These are phyloP conservation scores for Eolophus roseicapilla DNA, from an alignment of 2,113 vertebrate species.

Conservation along the genomic window DNA sequence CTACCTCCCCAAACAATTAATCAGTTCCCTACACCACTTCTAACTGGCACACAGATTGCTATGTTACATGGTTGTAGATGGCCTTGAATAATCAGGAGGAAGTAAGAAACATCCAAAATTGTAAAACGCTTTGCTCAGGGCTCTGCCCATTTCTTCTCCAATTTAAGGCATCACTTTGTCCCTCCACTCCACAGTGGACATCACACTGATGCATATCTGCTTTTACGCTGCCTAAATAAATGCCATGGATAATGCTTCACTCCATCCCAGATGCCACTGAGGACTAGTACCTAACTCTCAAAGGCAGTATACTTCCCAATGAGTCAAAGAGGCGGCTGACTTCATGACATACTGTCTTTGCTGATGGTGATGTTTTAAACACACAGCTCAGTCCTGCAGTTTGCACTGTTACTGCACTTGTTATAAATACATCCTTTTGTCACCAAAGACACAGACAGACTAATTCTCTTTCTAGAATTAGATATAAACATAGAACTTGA, in stretches of 20 bases:
- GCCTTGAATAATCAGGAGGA: background rate
- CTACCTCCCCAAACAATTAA: background rate
- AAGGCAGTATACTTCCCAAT: background rate
- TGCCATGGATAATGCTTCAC: background rate
- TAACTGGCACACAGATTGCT: background rate
- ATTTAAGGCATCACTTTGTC: background rate
- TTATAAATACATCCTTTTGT: background rate
- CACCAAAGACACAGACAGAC: background rate
- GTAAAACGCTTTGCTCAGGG: background rate
- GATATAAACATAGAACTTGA: background rate
- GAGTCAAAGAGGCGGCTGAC: background rate
- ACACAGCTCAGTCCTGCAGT: background rate
- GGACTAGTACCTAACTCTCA: background rate
- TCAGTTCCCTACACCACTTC: background rate
- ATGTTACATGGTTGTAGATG: fast-evolving
- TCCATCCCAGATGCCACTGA: background rate
- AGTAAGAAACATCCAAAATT: background rate
- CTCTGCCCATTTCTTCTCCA: background rate
- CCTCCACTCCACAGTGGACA: background rate
- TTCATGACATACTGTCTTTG: background rate
- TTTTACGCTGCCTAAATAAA: background rate
- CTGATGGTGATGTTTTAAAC: background rate
- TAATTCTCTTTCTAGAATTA: background rate
- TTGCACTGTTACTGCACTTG: background rate
- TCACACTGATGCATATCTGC: fast-evolving